Percentiles rank a stretch among this genome's conserved stretches.
These are phyloP conservation scores for Chorisops tibialis DNA, from an alignment of 2,888 invertebrate species.

Conservation along the genomic window DNA sequence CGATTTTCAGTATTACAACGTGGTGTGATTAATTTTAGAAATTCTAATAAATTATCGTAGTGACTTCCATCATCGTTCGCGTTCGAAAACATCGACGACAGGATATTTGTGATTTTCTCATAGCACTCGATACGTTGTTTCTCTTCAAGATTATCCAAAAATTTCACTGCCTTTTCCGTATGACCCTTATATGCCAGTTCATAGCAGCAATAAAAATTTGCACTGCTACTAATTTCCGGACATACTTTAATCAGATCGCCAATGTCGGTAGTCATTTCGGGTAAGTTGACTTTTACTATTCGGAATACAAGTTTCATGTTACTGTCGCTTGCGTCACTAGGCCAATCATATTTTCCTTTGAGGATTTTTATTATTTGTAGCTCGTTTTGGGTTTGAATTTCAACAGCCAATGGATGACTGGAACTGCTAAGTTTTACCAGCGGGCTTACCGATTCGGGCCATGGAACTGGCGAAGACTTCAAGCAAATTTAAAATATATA, in stretches of 20 bases:
- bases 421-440: conserved; percentile 47
- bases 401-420: conserved; percentile 47
- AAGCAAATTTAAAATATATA: too few relatives aligned
- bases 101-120: conserved; percentile 41
- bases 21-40: conserved; percentile 43
- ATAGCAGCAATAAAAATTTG: conserved; percentile 48
- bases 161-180: conserved; percentile 43
- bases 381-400: conserved; percentile 48
- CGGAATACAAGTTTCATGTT: conserved; percentile 47
- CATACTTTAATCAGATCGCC: conserved; percentile 44
- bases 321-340: conserved; percentile 41
- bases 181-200: conserved; percentile 46
- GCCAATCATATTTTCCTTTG: conserved; percentile 51
- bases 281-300: conserved; percentile 47
- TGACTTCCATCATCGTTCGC: background rate
- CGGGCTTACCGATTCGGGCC: conserved; percentile 45
- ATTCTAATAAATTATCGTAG: conserved; percentile 41
- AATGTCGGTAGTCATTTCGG: conserved; percentile 49
- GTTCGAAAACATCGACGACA: conserved; percentile 35
- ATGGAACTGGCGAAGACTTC: conserved; percentile 45
- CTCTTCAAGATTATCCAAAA: conserved; percentile 41
- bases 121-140: conserved; percentile 39
- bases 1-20: conserved; percentile 35
- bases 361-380: conserved; percentile 51
- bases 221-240: conserved; percentile 43